Conservation (phyloP, 2,797 vertebrate species). For the Carduelis carduelis region DNA sequence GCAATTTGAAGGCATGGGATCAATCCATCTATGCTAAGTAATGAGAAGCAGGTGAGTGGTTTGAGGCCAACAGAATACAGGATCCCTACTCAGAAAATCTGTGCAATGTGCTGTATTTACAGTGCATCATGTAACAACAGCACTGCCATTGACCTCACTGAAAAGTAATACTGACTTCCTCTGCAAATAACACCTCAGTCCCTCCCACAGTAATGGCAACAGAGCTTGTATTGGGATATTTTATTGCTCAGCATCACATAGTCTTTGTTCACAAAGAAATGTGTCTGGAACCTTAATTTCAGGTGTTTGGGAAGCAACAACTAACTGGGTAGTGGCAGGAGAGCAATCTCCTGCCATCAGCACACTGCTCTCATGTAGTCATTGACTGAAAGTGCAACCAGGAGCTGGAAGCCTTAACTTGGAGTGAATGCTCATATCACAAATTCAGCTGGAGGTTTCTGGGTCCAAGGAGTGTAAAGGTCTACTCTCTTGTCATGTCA, state of each 20-base stretch:
- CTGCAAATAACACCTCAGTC: neutral
- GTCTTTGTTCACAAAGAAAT: neutral
- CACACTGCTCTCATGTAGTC: neutral
- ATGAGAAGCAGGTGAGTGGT: neutral
- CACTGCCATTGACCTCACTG: neutral
- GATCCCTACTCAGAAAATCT: neutral
- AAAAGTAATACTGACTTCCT: neutral
- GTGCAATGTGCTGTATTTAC: neutral
- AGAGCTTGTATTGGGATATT: fast-evolving
- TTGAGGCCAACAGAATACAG: neutral
- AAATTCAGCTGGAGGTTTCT: neutral
- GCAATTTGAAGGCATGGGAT: neutral
- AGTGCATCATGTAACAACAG: neutral
- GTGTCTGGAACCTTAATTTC: neutral
- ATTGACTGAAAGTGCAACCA: neutral
- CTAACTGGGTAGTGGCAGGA: neutral
- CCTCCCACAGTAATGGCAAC: neutral
- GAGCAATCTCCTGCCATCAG: neutral
- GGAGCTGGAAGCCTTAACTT: neutral
- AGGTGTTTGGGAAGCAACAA: neutral
- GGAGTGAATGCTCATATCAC: neutral
- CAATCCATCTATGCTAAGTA: neutral
- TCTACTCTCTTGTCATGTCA: neutral
- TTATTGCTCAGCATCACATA: neutral
- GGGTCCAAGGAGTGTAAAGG: neutral